A percentile compares a stretch with the other conserved stretches of the same genome.
These are phyloP conservation scores for Hydraecia micacea DNA, from an alignment of 2,888 invertebrate species.

Conservation along the genomic window DNA sequence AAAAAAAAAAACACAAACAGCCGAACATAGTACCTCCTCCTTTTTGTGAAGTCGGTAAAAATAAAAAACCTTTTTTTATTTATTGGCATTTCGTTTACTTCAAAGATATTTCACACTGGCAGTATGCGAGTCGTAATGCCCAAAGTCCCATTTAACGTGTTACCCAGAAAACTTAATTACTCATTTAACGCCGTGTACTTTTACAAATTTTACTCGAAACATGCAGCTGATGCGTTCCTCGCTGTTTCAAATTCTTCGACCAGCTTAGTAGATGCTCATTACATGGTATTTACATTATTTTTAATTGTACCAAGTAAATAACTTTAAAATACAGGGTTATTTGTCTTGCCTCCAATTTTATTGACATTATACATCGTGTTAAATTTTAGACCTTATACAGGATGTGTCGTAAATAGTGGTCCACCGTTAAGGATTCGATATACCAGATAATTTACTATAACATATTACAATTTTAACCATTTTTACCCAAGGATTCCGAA, in stretches of 20 bases:
- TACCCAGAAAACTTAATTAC: constrained; percentile 23
- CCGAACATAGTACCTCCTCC: no score
- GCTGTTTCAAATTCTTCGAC: constrained; percentile 9
- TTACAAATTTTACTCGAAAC: background rate
- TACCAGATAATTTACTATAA: no score
- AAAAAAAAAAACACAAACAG: no score
- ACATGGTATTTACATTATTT: background rate
- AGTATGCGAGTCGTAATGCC: background rate
- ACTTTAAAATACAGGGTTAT: background rate
- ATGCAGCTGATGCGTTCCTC: constrained; percentile 18
- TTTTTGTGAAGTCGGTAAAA: no score
- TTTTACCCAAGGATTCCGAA: no score
- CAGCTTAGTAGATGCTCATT: background rate
- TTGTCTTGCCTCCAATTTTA: background rate
- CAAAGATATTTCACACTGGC: background rate
- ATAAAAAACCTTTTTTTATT: background rate
- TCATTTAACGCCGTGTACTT: constrained; percentile 4
- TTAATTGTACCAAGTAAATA: constrained; percentile 8
- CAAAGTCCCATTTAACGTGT: background rate
- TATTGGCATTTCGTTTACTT: constrained; percentile 10
- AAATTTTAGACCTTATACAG: background rate
- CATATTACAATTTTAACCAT: no score
- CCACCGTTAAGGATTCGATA: no score
- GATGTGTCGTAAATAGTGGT: no score
- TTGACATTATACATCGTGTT: background rate